Conservation (phyloP, 2,113 vertebrate genomes). For the Poeciliopsis turrubarensis region DNA sequence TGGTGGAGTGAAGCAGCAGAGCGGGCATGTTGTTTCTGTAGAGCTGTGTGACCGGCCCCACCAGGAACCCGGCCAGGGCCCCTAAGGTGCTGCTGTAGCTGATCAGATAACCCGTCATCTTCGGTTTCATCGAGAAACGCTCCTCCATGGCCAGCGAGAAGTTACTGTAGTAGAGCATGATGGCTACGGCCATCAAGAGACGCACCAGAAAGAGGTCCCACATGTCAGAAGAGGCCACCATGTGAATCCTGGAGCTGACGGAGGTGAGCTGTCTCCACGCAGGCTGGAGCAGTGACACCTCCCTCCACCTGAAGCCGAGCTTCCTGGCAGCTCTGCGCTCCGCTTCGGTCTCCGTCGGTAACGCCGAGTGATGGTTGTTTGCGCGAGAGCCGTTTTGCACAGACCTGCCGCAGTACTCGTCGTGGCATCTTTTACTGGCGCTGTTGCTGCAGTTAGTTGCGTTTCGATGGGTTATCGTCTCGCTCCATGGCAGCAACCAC, state of each 20-base stretch:
- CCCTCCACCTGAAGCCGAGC: conserved; percentile 27
- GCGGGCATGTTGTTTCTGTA: conserved; percentile 83
- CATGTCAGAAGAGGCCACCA: conserved; percentile 84
- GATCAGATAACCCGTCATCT: conserved; percentile 87
- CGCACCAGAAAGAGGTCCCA: conserved; percentile 92
- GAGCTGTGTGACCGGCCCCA: conserved; percentile 86
- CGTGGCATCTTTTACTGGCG: conserved; percentile 34
- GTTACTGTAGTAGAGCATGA: conserved; percentile 94
- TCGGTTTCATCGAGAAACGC: conserved; percentile 88
- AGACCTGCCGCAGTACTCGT: conserved; percentile 36
- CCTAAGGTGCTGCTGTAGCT: conserved; percentile 92
- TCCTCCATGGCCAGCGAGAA: conserved; percentile 93
- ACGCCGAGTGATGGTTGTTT: conserved; percentile 18
- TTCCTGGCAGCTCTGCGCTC: background rate
- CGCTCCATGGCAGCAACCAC: conserved; percentile 87
- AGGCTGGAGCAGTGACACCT: conserved; percentile 55
- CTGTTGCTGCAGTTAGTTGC: conserved; percentile 53
- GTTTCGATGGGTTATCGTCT: conserved; percentile 41
- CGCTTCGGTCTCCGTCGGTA: background rate
- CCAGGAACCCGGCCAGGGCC: conserved; percentile 85
- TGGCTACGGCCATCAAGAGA: conserved; percentile 89
- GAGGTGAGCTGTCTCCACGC: conserved; percentile 79
- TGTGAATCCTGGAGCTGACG: conserved; percentile 80
- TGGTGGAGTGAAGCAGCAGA: conserved; percentile 87
- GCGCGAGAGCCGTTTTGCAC: conserved; percentile 59